A percentile compares a stretch with the other conserved stretches of the same genome.
These are phyloP conservation scores for Nebria brevicollis DNA, from an alignment of 2,888 invertebrate genomes.

Conservation along the genomic window DNA sequence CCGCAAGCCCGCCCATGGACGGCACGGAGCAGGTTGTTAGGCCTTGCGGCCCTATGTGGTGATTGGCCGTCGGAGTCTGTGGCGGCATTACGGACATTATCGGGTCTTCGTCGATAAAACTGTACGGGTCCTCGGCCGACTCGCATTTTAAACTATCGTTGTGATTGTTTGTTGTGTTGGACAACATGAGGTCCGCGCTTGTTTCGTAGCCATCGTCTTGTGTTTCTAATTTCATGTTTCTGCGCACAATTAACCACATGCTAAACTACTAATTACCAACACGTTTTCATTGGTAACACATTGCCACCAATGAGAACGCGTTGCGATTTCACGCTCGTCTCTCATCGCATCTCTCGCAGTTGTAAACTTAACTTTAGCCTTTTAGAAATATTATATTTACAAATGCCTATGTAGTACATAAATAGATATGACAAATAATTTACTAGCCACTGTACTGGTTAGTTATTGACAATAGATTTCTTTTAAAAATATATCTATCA, in stretches of 20 bases:
- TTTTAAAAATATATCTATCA: no score
- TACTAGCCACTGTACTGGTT: no score
- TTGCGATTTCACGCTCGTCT: no score
- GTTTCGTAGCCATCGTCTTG: slow-evolving; percentile 93
- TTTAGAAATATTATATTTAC: no score
- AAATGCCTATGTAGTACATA: no score
- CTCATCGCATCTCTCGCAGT: no score
- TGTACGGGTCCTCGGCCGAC: slow-evolving; percentile 79
- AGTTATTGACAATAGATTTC: no score
- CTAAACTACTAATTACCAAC: no score
- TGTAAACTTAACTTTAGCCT: no score
- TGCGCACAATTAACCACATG: slow-evolving; percentile 45
- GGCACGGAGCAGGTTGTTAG: slow-evolving; percentile 51
- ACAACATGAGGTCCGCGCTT: slow-evolving; percentile 71
- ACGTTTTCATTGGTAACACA: no score
- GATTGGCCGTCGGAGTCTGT: background rate
- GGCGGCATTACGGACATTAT: slow-evolving; percentile 60
- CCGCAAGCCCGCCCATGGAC: slow-evolving; percentile 49
- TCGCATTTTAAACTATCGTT: slow-evolving; percentile 62
- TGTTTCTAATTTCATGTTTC: slow-evolving; percentile 70
- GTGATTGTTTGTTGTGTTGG: slow-evolving; percentile 58
- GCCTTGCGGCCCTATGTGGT: slow-evolving; percentile 49
- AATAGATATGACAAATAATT: no score
- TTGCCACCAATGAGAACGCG: no score
- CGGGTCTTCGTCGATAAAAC: slow-evolving; percentile 84